These are phyloP conservation scores for Thumatha senex DNA, from an alignment of 2,888 invertebrate genomes.

Conservation along the genomic window DNA sequence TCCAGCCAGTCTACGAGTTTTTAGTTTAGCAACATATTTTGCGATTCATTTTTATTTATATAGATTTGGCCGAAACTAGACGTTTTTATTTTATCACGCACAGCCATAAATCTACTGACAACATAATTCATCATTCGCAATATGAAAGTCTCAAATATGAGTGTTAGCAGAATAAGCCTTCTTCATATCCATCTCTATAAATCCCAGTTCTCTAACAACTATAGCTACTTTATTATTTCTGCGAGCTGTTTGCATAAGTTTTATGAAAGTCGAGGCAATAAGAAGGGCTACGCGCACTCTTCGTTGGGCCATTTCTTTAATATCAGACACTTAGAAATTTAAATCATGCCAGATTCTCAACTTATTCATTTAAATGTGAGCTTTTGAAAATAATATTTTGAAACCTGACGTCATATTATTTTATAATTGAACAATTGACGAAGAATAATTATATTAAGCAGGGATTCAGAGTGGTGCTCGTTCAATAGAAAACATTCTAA, in stretches of 20 bases:
- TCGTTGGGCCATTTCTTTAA: slow-evolving; percentile 38
- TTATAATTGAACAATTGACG: no score
- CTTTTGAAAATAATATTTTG: neutral
- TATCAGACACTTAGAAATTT: slow-evolving; percentile 40
- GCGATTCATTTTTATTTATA: no score
- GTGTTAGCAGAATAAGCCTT: neutral
- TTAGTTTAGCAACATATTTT: no score
- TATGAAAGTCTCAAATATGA: neutral
- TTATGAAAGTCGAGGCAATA: slow-evolving; percentile 39
- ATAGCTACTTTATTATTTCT: slow-evolving; percentile 44
- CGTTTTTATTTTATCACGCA: no score
- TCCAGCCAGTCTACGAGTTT: no score
- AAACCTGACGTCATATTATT: slow-evolving; percentile 17
- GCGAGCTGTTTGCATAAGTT: slow-evolving; percentile 49
- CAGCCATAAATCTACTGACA: neutral
- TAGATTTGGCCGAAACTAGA: no score
- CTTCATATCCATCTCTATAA: slow-evolving; percentile 12
- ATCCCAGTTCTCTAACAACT: slow-evolving; percentile 26
- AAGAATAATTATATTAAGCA: no score
- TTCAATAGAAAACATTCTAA: no score
- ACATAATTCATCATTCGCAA: no score
- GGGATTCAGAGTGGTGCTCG: no score
- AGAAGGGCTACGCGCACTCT: slow-evolving; percentile 23
- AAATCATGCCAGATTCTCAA: slow-evolving; percentile 27
- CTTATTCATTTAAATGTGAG: slow-evolving; percentile 5